phyloP scores from a whole-genome alignment of 2,888 invertebrate genomes.

The Mellilla xanthometata region DNA sequence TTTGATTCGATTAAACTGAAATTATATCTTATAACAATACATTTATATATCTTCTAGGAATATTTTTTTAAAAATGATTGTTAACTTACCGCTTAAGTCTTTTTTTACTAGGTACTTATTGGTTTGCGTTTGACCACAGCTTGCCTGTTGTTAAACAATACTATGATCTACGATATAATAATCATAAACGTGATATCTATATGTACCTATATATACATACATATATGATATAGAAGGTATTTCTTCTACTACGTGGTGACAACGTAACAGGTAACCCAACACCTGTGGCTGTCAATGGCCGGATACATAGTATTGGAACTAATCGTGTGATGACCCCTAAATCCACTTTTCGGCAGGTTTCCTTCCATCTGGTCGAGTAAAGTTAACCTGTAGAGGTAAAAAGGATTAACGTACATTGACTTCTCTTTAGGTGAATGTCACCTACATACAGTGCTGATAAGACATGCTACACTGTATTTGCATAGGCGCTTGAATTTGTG shows the following conservation, averaged over 20 bases:
- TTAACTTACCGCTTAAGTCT: too few species aligned
- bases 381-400: not conserved
- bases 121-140: too few species aligned
- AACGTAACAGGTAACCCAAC: conserved; percentile 15
- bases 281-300: conserved; percentile 17
- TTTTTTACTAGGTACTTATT: too few species aligned
- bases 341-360: conserved; percentile 30
- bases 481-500: not conserved
- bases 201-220: too few species aligned
- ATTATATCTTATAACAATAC: too few species aligned
- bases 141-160: too few species aligned
- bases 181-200: not conserved
- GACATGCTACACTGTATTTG: not conserved
- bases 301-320: conserved; percentile 26
- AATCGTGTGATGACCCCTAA: conserved; percentile 31
- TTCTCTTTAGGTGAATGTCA: not conserved
- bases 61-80: too few species aligned
- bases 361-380: conserved; percentile 11
- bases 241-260: not conserved
- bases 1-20: too few species aligned
- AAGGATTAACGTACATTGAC: conserved; percentile 8
- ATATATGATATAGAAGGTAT: too few species aligned
- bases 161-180: too few species aligned
- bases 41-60: too few species aligned
- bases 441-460: not conserved